Conservation (phyloP, 2,888 invertebrate genomes). For the Sussaba pulchella region DNA sequence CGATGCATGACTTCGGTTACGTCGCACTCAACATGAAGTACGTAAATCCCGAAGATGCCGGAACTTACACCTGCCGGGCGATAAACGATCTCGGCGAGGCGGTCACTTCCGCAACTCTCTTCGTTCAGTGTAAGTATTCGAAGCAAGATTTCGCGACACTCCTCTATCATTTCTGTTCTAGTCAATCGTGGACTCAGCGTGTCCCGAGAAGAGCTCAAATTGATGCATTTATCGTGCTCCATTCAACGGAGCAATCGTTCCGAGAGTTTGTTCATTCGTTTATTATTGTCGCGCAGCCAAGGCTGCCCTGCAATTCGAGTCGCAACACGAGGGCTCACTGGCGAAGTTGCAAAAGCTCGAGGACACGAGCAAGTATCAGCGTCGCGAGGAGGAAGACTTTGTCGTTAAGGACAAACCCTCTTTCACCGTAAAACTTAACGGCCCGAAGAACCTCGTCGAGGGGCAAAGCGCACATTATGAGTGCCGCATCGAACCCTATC, state of each 20-base stretch:
- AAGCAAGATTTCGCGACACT: background rate
- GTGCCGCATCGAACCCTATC: constrained; percentile 96
- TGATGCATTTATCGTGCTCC: constrained; percentile 27
- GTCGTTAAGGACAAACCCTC: constrained; percentile 93
- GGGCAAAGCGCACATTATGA: constrained; percentile 97
- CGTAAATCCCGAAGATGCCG: constrained; percentile 97
- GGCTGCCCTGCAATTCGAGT: constrained; percentile 94
- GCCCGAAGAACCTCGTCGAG: constrained; percentile 93
- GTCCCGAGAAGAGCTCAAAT: constrained; percentile 25
- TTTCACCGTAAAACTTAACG: constrained; percentile 94
- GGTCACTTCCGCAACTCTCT: constrained; percentile 95
- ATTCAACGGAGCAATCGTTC: constrained; percentile 27
- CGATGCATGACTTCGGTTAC: constrained; percentile 99
- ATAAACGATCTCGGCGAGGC: constrained; percentile 97
- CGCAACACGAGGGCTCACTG: constrained; percentile 95
- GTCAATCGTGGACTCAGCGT: constrained; percentile 37
- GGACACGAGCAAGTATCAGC: constrained; percentile 91
- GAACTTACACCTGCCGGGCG: constrained; percentile 97
- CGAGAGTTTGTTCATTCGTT: constrained; percentile 21
- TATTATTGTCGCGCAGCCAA: constrained; percentile 87
- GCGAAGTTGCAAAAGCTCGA: constrained; percentile 95
- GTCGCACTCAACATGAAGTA: constrained; percentile 98
- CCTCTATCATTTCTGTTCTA: constrained; percentile 39
- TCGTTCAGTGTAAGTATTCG: constrained; percentile 91
- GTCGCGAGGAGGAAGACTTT: constrained; percentile 93